Evolutionary conservation across 2,113 vertebrate genomes (phyloP), one percentile per base, ranked within the genome.

Genomic region (Dromaius novaehollandiae): DNA sequence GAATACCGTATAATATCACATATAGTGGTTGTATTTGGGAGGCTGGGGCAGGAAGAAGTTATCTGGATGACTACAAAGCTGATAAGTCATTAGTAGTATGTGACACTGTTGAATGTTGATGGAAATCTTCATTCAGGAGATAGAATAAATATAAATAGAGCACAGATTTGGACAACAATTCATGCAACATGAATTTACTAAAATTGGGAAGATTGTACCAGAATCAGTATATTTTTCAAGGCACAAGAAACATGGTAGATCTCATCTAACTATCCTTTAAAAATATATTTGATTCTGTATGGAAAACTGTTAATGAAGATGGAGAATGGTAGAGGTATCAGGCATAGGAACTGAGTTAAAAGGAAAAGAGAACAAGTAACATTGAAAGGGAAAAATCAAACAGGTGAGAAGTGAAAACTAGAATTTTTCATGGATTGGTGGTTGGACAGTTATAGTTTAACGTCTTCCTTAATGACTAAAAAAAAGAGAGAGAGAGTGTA

Each of bases 131-230:
- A 74, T 34, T 63, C 12, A 15, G 32, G 38, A 55, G 13, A 50
- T 9, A 68, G 6, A 55, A 83, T 74, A 44, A 77, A 53, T 48
- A 42, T 55, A 63, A 24, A 82, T 25, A n/a, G 18, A 61, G 1
- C 66, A 48, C 4, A 55, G 13, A 28, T 44, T 56, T 73, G 61
- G 50, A 68, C n/a, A n/a, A n/a, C n/a, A n/a, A n/a, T n/a, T n/a
- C n/a, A 36, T n/a, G 12, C 9, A 68, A 36, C 17, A 55, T 25
- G 19, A 64, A n/a, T 56, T 70, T 90, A 61, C 34, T 50, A 36
- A 78, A 66, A 48, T 12, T 1, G 0, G 34, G 8, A 30, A 0
- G 1, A 50, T 26, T 61, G 8, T 3, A 4, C 6, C 21, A 51
- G n/a, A 76, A 51, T 58, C 58, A 0, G 0, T 36, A 24, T 65